phyloP scores from a whole-genome alignment of 2,888 invertebrate genomes.

The Epistrophe grossulariae region DNA sequence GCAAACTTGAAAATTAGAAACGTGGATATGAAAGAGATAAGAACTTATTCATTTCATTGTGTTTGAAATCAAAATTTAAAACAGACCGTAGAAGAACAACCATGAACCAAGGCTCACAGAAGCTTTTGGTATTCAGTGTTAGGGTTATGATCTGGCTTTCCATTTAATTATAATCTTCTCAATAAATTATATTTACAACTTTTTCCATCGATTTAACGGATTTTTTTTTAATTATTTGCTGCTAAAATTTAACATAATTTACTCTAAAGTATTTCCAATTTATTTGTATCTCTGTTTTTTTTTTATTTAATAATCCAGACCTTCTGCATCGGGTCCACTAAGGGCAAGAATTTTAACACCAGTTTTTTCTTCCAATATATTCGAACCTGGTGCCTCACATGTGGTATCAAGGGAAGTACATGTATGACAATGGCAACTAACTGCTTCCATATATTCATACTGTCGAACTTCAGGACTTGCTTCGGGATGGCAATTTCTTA shows the following conservation, averaged over 20 bases:
- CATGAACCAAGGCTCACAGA: background rate
- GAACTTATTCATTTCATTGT: background rate
- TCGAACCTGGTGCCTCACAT: conserved; percentile 87
- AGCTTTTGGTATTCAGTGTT: too few relatives aligned
- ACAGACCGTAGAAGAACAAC: background rate
- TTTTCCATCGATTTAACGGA: background rate
- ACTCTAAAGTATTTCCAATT: background rate
- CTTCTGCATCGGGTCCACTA: conserved; percentile 80
- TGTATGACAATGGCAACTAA: conserved; percentile 89
- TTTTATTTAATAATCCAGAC: background rate
- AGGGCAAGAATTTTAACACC: conserved; percentile 81
- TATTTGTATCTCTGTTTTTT: too few relatives aligned
- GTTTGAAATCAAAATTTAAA: too few relatives aligned
- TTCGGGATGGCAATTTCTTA: background rate
- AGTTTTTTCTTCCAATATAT: conserved; percentile 80
- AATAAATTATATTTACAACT: background rate
- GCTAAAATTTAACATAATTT: background rate
- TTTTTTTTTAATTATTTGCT: conserved; percentile 44
- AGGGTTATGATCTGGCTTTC: background rate
- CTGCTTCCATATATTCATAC: conserved; percentile 88
- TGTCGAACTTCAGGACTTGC: background rate
- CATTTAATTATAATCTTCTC: background rate
- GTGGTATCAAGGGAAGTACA: conserved; percentile 89
- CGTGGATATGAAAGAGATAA: background rate
- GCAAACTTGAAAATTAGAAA: background rate